Base-by-base conservation (phyloP, 2,113 vertebrate genomes). In the Colaptes auratus region DNA sequence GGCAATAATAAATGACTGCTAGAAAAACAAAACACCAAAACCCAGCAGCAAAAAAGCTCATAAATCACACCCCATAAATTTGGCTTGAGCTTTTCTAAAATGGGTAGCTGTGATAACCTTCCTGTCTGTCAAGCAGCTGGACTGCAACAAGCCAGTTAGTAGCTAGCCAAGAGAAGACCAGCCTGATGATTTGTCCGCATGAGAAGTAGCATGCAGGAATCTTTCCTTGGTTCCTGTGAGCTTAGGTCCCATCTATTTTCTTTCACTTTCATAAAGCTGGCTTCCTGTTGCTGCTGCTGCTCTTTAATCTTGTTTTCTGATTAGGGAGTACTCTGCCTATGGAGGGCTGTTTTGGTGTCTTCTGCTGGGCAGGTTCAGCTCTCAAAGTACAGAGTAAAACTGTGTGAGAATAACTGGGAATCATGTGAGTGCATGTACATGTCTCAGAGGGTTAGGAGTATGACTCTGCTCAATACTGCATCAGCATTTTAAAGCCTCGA, bases 221-320 rank as follows among this genome's bases (percentile, higher is more conserved):
- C 28, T 77, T 59, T 33, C 30, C 15, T 66, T 53, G 30, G 21
- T 65, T 83, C 24, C 23, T 66, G 50, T 27, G 65, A 52, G 79
- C 42, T 92, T 59, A 36, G 25, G 9, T 42, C 48, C 61, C 52
- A 60, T 76, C 46, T 92, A 16, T 88, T 85, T 91, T 88, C 81
- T 95, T 96, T 96, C 88, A 83, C 91, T 97, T 95, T 95, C 88
- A 19, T 82, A 65, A 86, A 83, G 91, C 90, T 91, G 90, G 25
- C 53, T 90, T 95, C 76, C 87, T 87, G 4, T 59, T 10, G 12
- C 79, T 87, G 71, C 39, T 1, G 60, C 75, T 90, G 18, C 28
- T 90, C 74, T 88, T 88, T 93, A 94, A 96, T 96, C 93, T 71
- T 60, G 83, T 94, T 95, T 92, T 81, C 70, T 75, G 73, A 80